Percentiles rank a stretch among this genome's conserved stretches.
Conservation (phyloP, 2,888 invertebrate species). For the Liodrosophila aerea region DNA sequence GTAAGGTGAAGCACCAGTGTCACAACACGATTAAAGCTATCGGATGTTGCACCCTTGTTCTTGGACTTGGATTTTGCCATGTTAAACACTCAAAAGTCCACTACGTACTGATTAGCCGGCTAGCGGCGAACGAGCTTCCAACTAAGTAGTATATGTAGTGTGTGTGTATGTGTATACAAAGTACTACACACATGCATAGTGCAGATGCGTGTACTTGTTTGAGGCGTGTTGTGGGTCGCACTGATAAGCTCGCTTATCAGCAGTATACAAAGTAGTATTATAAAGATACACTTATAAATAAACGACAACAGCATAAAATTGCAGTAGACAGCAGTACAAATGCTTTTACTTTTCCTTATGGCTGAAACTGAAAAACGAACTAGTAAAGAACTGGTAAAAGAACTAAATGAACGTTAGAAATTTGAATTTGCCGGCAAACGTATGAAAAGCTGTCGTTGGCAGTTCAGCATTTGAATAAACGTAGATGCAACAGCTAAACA, state of each 20-base stretch:
- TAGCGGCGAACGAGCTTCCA: constrained; percentile 13
- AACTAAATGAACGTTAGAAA: constrained; percentile 91
- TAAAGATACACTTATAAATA: constrained; percentile 3
- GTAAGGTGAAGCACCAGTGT: constrained; percentile 83
- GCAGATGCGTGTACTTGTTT: constrained; percentile 1
- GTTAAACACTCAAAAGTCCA: constrained; percentile 47
- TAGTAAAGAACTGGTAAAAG: too few species aligned
- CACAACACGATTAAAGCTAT: constrained; percentile 72
- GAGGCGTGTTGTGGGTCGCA: constrained; percentile 3
- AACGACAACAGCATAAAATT: background rate
- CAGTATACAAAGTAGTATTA: constrained; percentile 18
- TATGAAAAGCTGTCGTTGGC: constrained; percentile 80
- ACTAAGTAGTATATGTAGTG: constrained; percentile 1
- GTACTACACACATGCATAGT: background rate
- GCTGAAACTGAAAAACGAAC: too few species aligned
- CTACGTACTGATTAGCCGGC: constrained; percentile 58
- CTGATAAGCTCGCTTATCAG: constrained; percentile 53
- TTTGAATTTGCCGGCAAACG: constrained; percentile 91
- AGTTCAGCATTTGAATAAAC: constrained; percentile 86
- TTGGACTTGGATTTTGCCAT: constrained; percentile 61
- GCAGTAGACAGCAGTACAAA: too few species aligned
- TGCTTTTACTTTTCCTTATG: too few species aligned
- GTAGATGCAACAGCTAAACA: constrained; percentile 87
- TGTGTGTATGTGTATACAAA: constrained; percentile 3
- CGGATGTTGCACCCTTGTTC: constrained; percentile 60